Base-by-base conservation (phyloP, 2,113 vertebrate species). In the Dolichotis patagonum region DNA sequence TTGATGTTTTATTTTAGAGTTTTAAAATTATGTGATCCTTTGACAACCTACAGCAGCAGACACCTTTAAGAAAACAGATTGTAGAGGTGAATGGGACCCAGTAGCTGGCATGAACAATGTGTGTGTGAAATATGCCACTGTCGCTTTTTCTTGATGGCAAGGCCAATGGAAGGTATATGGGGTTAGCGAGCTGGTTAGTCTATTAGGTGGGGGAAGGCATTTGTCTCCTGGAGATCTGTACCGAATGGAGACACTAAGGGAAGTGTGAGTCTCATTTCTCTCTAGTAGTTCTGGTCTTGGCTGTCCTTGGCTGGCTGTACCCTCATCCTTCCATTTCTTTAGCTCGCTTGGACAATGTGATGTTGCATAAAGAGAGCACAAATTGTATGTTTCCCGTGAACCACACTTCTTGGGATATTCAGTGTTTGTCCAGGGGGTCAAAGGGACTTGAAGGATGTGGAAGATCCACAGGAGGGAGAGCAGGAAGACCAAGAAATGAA, bases 71-170 rank as follows among this genome's bases (percentile, higher is more conserved):
- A 62, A 56, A 22, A 30, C 19, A 30, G 75, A 54, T 52, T 32
- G n/a, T 4, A 43, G 41, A 24, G 26, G 12, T 1, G 7, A 67
- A 19, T 43, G 77, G 65, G 90, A 35, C 20, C 46, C 30, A 8
- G 2, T 2, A 49, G 30, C 43, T 35, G n/a, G 9, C 3, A 5
- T 52, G 10, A 63, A 65, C 14, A 7, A 0, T 0, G 2, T n/a
- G 16, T 0, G 0, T 0, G 3, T 0, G 0, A 1, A 20, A 14
- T 1, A 2, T 3, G 7, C n/a, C 22, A 12, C 30, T 6, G 26
- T 32, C 54, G 0, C 17, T 41, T 17, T 41, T 17, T 43, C 52
- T 77, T 75, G 20, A 4, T 32, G 58, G 38, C 32, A 43, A 17
- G 14, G 38, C 22, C 24, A 14, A 8, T 1, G 7, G 10, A 67